Evolutionary conservation across 2,797 vertebrate genomes (phyloP).

Genomic region (Karalla daura): DNA sequence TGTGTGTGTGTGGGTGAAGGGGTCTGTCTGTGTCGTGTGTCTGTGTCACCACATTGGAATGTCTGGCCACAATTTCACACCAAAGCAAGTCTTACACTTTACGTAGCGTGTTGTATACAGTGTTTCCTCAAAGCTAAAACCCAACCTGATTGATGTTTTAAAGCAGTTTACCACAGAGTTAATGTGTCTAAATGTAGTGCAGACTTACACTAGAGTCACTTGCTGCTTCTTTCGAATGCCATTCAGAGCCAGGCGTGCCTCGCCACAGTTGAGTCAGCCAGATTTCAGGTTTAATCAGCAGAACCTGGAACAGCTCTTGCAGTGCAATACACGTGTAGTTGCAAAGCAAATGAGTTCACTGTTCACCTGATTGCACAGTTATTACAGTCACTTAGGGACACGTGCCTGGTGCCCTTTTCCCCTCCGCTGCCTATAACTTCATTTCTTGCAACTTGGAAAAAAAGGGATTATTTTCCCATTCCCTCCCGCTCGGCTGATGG

Average conservation of each 20-base stretch:
- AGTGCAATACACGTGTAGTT: not conserved
- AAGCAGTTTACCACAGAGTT: not conserved
- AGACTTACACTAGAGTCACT: not conserved
- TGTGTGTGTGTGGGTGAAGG: conserved; percentile 39
- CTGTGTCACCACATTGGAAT: conserved; percentile 74
- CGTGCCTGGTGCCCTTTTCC: conserved; percentile 39
- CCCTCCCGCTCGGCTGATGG: conserved; percentile 68
- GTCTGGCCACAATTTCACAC: conserved; percentile 58
- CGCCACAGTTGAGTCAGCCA: not conserved
- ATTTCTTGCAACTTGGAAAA: conserved; percentile 73
- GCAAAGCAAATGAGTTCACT: not conserved
- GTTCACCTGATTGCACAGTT: not conserved
- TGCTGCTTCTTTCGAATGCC: too few species aligned
- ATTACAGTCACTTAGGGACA: not conserved
- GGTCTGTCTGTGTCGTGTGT: conserved; percentile 31
- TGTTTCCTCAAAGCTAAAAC: not conserved
- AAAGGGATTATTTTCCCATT: conserved; percentile 76
- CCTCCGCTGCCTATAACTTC: conserved; percentile 35
- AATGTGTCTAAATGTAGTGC: not conserved
- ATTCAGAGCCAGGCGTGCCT: not conserved
- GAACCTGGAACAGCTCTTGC: not conserved
- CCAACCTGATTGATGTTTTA: conserved; percentile 10
- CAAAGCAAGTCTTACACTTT: conserved; percentile 15
- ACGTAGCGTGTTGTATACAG: conserved; percentile 16
- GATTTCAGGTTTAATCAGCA: not conserved